phyloP scores from a whole-genome alignment of 2,888 invertebrate genomes.

The Palloptera scutellata region DNA sequence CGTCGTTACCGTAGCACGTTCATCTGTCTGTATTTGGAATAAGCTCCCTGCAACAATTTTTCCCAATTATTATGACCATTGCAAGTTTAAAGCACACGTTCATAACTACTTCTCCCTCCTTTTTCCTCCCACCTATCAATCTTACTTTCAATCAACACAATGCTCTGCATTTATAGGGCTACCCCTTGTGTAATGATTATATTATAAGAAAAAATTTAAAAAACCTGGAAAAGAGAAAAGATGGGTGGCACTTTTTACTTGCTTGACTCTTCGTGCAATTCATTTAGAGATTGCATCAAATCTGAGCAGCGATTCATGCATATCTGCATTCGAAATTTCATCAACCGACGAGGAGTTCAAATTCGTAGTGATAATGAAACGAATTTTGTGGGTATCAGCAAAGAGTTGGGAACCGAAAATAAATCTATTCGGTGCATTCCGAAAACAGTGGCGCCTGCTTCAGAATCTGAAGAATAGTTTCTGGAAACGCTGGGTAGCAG shows the following conservation, averaged over 20 bases:
- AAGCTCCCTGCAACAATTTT: no score
- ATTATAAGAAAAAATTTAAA: no score
- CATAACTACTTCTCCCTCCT: no score
- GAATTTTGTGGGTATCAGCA: conserved; percentile 32
- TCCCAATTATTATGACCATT: no score
- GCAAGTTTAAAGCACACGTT: no score
- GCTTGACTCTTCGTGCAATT: conserved; percentile 33
- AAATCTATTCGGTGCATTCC: background rate
- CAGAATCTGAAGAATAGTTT: no score
- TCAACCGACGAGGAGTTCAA: conserved; percentile 32
- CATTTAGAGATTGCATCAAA: conserved; percentile 28
- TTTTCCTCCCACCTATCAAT: no score
- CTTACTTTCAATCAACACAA: conserved; percentile 22
- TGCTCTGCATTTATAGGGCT: conserved; percentile 38
- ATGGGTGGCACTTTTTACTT: conserved; percentile 38
- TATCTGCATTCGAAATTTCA: conserved; percentile 29
- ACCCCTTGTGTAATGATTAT: no score
- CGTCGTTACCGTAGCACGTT: conserved; percentile 20
- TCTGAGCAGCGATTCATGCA: conserved; percentile 22
- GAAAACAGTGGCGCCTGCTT: no score
- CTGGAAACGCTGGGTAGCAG: no score
- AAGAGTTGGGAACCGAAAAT: conserved; percentile 14
- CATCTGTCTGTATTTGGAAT: no score
- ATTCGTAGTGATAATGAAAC: conserved; percentile 36
- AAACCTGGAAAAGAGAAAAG: conserved; percentile 27